Evolutionary conservation across 2,797 vertebrate genomes (phyloP).

Genomic region (Cyclopterus lumpus): DNA sequence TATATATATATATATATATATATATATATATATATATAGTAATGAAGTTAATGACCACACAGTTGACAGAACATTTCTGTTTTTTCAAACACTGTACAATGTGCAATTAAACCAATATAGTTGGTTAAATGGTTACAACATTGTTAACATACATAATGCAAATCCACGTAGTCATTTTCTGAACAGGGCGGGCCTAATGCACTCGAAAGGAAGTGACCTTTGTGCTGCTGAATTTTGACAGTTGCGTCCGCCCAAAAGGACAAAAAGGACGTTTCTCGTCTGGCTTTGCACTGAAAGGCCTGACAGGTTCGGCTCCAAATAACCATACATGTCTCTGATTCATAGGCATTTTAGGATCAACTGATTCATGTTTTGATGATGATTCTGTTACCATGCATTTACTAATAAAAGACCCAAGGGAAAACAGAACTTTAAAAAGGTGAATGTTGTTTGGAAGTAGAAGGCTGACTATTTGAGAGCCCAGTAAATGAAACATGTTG

Average conservation of each 20-base stretch:
- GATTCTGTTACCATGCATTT: background rate
- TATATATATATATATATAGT: background rate
- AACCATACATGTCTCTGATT: background rate
- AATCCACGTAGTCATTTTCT: background rate
- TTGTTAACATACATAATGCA: background rate
- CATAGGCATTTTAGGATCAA: background rate
- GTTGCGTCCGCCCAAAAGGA: background rate
- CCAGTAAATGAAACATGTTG: conserved; percentile 7
- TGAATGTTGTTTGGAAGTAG: background rate
- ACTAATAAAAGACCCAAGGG: background rate
- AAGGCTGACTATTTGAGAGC: conserved; percentile 3
- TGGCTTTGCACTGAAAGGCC: background rate
- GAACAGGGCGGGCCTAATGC: background rate
- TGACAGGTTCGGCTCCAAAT: background rate
- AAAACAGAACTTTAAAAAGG: conserved; percentile 7
- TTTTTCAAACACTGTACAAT: background rate
- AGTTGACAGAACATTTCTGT: background rate
- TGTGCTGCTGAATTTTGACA: background rate
- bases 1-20: background rate
- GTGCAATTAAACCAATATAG: background rate
- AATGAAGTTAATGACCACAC: background rate
- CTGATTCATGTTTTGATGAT: background rate
- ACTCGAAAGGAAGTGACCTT: background rate
- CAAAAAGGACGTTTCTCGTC: background rate
- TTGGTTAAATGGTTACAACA: background rate